A percentile compares a stretch with the other conserved stretches of the same genome.
Evolutionary conservation across 2,113 vertebrate species (phyloP).

Genomic region (Albula glossodonta): DNA sequence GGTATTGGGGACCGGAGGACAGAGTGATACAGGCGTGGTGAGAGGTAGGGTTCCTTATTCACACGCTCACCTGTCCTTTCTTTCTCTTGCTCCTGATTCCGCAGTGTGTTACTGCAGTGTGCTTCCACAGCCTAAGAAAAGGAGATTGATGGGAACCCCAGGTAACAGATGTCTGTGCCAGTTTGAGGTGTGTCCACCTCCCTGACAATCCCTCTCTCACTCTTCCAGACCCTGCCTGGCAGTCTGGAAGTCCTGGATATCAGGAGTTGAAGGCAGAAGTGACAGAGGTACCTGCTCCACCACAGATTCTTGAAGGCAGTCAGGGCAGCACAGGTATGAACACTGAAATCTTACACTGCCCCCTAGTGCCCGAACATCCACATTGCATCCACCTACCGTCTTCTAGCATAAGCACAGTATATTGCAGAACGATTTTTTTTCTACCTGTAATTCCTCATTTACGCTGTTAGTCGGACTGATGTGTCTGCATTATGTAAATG

Average conservation of each 20-base stretch:
- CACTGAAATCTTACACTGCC: background rate
- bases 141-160: background rate
- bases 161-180: background rate
- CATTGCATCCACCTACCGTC: background rate
- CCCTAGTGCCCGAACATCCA: background rate
- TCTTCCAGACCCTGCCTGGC: slow-evolving; percentile 68
- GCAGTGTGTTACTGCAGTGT: background rate
- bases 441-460: background rate
- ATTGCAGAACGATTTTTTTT: background rate
- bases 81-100: background rate
- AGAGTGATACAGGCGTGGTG: slow-evolving; percentile 61
- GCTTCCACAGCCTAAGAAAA: background rate
- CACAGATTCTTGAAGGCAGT: slow-evolving; percentile 51
- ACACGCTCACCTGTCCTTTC: background rate
- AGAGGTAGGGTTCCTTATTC: slow-evolving; percentile 12
- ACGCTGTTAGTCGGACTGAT: background rate
- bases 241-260: slow-evolving; percentile 63
- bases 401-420: too few species aligned
- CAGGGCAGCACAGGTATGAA: slow-evolving; percentile 50
- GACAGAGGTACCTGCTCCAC: slow-evolving; percentile 79
- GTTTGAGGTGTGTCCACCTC: background rate
- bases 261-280: slow-evolving; percentile 88
- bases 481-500: background rate
- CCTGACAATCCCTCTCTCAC: background rate
- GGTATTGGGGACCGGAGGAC: slow-evolving; percentile 54